Percentiles rank a stretch among this genome's conserved stretches.
Conservation (phyloP, 1,140 invertebrate genomes). For the Paracyclopina nana region DNA sequence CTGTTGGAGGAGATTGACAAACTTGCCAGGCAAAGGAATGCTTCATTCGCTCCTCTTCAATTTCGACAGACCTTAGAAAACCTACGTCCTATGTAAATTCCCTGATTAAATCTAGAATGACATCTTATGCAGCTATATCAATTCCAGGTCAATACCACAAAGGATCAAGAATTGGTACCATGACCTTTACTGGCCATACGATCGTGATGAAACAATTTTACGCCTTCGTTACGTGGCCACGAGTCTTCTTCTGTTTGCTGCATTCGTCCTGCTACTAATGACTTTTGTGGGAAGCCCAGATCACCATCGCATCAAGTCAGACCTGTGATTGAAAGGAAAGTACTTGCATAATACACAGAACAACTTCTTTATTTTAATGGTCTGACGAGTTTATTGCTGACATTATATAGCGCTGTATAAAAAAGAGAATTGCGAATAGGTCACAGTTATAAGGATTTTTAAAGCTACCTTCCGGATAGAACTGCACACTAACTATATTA, state of each 20-base stretch:
- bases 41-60: neutral
- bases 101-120: neutral
- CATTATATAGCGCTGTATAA: no score
- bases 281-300: slow-evolving; percentile 13
- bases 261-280: slow-evolving; percentile 4
- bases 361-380: no score
- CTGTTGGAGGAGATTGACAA: slow-evolving; percentile 9
- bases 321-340: no score
- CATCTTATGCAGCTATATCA: neutral
- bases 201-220: slow-evolving; percentile 12
- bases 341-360: no score
- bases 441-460: no score
- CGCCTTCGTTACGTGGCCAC: slow-evolving; percentile 2
- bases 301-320: no score
- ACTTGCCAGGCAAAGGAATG: slow-evolving; percentile 3
- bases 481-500: no score
- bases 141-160: neutral
- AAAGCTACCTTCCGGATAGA: no score
- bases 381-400: no score
- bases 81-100: neutral
- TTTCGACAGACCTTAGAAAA: neutral
- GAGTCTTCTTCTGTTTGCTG: slow-evolving; percentile 8
- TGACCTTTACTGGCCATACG: slow-evolving; percentile 9
- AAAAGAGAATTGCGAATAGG: no score
- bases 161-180: slow-evolving; percentile 3